Percentiles rank a stretch among this genome's conserved stretches.
Evolutionary conservation across 2,797 vertebrate genomes (phyloP).

Genomic region (Phalloptychus januarius): DNA sequence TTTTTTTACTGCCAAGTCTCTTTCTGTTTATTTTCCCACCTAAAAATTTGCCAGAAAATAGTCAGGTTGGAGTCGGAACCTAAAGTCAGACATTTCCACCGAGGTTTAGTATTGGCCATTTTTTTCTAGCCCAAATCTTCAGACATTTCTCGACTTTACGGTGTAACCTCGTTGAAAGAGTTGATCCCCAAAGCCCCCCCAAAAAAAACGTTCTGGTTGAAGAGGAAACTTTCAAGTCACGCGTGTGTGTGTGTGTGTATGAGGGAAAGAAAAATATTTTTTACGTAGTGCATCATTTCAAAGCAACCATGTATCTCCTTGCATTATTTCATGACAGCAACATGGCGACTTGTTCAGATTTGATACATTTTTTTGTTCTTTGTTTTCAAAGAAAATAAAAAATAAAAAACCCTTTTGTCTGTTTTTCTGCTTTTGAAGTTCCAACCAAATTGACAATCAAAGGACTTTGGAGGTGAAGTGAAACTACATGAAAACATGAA

Average conservation of each 20-base stretch:
- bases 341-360: conserved; percentile 62
- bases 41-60: conserved; percentile 27
- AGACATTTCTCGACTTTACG: conserved; percentile 73
- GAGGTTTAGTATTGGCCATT: conserved; percentile 52
- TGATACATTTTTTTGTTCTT: conserved; percentile 62
- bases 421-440: neutral
- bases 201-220: conserved; percentile 7
- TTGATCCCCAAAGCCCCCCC: conserved; percentile 15
- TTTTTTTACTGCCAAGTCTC: conserved; percentile 48
- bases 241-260: conserved; percentile 36
- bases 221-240: conserved; percentile 48
- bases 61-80: conserved; percentile 53
- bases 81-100: conserved; percentile 82
- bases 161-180: conserved; percentile 52
- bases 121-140: conserved; percentile 41
- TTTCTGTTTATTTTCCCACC: conserved; percentile 67
- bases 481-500: conserved; percentile 10
- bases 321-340: conserved; percentile 69
- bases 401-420: conserved; percentile 44
- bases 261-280: conserved; percentile 33
- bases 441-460: neutral
- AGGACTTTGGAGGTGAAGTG: conserved; percentile 17
- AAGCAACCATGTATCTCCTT: conserved; percentile 71
- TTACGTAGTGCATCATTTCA: conserved; percentile 81
- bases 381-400: conserved; percentile 75